Base-by-base conservation (phyloP, 2,888 invertebrate genomes). In the Taenaris catops region DNA sequence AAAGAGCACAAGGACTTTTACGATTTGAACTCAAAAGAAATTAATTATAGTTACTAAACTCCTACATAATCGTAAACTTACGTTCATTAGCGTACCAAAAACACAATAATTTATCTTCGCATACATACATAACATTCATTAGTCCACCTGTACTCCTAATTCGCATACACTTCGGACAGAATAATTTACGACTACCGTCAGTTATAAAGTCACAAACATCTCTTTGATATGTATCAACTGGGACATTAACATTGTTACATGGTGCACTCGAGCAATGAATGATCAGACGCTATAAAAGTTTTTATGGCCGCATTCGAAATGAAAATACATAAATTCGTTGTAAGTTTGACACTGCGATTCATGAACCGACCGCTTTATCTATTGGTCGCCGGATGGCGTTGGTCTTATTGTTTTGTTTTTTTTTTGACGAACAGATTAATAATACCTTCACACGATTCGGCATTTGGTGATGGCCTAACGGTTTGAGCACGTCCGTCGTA, bases 161-260 rank as follows among this genome's bases (percentile, higher is more conserved):
- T 3, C 19, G 14, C 31, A 25, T 9, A 34, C 40, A 33, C 29
- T 19, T 8, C 28, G 16, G 17, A 6, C 25, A 23, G 28, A 28
- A 25, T 29, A 34, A 36, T 43, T 43, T 43, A 40, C 31, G 40
- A 37, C 10, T 14, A 24, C 24, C 33, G 34, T 25, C 36, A 36
- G 43, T 26, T 40, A 25, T 43, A 43, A 40, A 43, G 25, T 31
- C 25, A 29, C 43, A 43, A 34, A 25, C 39, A 32, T 36, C 21
- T 29, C 42, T 43, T 44, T 71, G 65, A 62, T 27, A 28, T 25
- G 49, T 55, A 61, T 49, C 36, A 46, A 43, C 28, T 31, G 17
- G 25, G n/a, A 47, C 41, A 48, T 55, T 51, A 49, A 39, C 48
- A 46, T 27, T 40, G 42, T 53, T 52, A 56, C 60, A 51, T 51